Evolutionary conservation across 2,113 vertebrate species (phyloP), one percentile per base, ranked within the genome.

Genomic region (Syngnathus scovelli): DNA sequence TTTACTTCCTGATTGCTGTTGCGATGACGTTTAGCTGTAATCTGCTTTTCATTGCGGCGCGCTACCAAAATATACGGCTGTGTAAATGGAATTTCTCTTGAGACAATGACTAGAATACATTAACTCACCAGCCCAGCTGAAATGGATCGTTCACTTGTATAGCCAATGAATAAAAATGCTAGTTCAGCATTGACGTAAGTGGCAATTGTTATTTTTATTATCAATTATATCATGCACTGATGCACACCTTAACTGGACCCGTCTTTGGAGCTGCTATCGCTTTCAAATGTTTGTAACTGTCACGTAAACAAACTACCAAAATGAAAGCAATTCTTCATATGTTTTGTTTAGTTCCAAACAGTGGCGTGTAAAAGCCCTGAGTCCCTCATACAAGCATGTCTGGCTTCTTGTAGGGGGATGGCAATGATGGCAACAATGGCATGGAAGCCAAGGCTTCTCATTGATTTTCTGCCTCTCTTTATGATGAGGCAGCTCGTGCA

Each of bases 401-500:
- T 63, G 68, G 68, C 60, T 67, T 61, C 27, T 43, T 41, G 61
- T 52, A 43, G 62, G 61, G 72, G 68, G 79, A 52, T 70, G 71
- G 75, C 80, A 69, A 61, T 13, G 48, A 66, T 37, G 46, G 46
- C 73, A 81, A 85, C 69, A 79, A 84, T 77, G 67, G 61, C 36
- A 64, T 68, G 60, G 75, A 79, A 73, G 74, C 70, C 72, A 64
- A 72, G 82, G 76, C 69, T 83, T 69, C 66, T 74, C 72, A 78
- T 77, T 78, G 79, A 85, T 84, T 84, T 83, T 81, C 71, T 70
- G 64, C 78, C 64, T 54, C 43, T 75, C 63, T 83, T 83, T 76
- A 77, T 66, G 60, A 81, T 67, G 66, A 58, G 64, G 59, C 44
- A 0, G 39, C 48, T 64, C 61, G 68, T 16, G 44, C 67, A 44